phyloP scores from a whole-genome alignment of 2,113 vertebrate species.

The Notothenia coriiceps region DNA sequence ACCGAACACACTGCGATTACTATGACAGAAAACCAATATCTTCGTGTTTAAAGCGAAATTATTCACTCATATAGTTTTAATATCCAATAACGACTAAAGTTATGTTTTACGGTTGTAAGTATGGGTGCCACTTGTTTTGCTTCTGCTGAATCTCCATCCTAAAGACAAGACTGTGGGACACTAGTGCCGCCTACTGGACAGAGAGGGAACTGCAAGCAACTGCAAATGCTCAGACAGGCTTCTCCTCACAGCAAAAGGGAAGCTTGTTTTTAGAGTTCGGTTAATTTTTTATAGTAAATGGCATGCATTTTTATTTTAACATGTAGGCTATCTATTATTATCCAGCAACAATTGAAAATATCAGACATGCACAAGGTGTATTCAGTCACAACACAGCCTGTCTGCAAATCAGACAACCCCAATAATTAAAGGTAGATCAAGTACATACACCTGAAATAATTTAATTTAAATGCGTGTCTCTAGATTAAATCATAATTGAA shows the following conservation, averaged over 20 bases:
- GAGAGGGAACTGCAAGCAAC: not conserved
- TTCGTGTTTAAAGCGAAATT: not conserved
- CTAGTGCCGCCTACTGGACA: constrained; percentile 81
- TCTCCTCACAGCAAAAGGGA: not conserved
- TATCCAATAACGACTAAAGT: constrained; percentile 17
- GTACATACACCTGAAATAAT: constrained; percentile 73
- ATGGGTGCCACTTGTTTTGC: constrained; percentile 58
- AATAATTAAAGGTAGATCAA: constrained; percentile 67
- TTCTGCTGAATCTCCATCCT: not conserved
- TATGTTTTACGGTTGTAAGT: constrained; percentile 8
- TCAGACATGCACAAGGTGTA: not conserved
- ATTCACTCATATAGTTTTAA: not conserved
- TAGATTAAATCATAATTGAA: constrained; percentile 76
- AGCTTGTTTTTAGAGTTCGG: not conserved
- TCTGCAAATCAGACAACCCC: constrained; percentile 14
- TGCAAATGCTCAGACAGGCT: not conserved
- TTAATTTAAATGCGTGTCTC: constrained; percentile 57
- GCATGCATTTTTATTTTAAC: not conserved
- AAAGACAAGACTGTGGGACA: constrained; percentile 64
- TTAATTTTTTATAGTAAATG: not conserved
- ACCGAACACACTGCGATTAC: constrained; percentile 9
- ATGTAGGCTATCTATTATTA: not conserved
- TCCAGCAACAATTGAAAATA: not conserved
- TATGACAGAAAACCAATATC: not conserved
- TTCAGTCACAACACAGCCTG: not conserved